Evolutionary conservation across 2,888 invertebrate genomes (phyloP), one percentile per base, ranked within the genome.

Genomic region (Cylloceria caligata): DNA sequence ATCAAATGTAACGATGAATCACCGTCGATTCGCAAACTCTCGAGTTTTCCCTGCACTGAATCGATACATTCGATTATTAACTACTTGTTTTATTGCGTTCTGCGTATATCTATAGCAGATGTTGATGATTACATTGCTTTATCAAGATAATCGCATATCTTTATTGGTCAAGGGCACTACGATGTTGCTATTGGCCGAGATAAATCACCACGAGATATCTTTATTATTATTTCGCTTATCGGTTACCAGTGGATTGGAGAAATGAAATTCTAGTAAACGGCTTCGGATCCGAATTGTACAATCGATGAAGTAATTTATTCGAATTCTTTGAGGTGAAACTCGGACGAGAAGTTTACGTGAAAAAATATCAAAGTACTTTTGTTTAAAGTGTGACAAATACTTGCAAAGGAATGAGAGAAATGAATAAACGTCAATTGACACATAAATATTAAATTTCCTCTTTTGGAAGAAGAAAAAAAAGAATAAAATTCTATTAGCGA

Each of bases 211-310:
- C 7, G 30, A 9, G 39, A 68, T n/a, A n/a, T n/a, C n/a, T n/a
- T n/a, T 6, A 27, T 68, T 73, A 42, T 49, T 60, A 74, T 52
- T 67, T 42, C 16, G 73, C 73, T 73, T 49, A 68, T 62, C 74
- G 42, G 34, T 74, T 27, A 69, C 52, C 39, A 30, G 42, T 45
- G 60, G 60, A 30, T 21, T 62, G 74, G 68, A 13, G 45, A 68
- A 71, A 62, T 64, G 27, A 69, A 39, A 39, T 9, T 39, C 39
- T 39, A 39, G 39, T 13, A 13, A 11, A 39, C 39, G 13, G 1
- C 11, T 39, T 13, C 1, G 13, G 2, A 16, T 16, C 4, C 7
- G 0, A 47, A 47, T 47, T 47, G 19, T 47, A 19, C 19, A 7
- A 2, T 47, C 39, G 39, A 11, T 13, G 11, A 9, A 39, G 39